A percentile compares a stretch with the other conserved stretches of the same genome.
Evolutionary conservation across 2,113 vertebrate species (phyloP).

Genomic region (Xenopus laevis): DNA sequence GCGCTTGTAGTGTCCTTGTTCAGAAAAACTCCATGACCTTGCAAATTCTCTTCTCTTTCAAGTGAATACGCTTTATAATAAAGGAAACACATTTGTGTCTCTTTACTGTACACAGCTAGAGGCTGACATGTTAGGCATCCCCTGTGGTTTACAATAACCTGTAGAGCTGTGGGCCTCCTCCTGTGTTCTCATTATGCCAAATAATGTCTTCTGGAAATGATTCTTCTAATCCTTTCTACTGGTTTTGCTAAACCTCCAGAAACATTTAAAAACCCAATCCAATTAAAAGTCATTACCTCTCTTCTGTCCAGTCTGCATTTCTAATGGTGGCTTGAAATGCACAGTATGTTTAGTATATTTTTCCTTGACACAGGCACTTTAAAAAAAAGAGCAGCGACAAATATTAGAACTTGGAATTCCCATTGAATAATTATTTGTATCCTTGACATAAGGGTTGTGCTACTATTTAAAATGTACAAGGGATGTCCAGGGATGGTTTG

Average conservation of each 20-base stretch:
- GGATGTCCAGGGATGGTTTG: too few relatives aligned
- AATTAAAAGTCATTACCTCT: constrained; percentile 79
- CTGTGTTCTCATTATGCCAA: constrained; percentile 80
- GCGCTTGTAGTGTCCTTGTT: constrained; percentile 48
- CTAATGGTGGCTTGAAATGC: constrained; percentile 61
- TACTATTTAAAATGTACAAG: too few relatives aligned
- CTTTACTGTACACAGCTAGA: constrained; percentile 54
- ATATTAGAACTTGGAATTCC: too few relatives aligned
- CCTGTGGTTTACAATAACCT: constrained; percentile 64
- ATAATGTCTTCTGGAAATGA: constrained; percentile 79
- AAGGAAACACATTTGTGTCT: constrained; percentile 62
- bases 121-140: constrained; percentile 70
- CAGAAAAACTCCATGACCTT: constrained; percentile 62
- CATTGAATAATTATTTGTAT: too few relatives aligned
- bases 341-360: too few relatives aligned
- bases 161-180: constrained; percentile 71
- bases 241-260: constrained; percentile 66
- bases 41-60: constrained; percentile 50
- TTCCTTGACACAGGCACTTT: too few relatives aligned
- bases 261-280: constrained; percentile 78
- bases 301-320: constrained; percentile 61
- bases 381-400: too few relatives aligned
- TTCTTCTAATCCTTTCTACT: constrained; percentile 73
- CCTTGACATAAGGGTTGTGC: too few relatives aligned
- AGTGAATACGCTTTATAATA: constrained; percentile 64